These are phyloP conservation scores for Python bivittatus DNA, from an alignment of 2,113 vertebrate genomes.

Conservation along the genomic window DNA sequence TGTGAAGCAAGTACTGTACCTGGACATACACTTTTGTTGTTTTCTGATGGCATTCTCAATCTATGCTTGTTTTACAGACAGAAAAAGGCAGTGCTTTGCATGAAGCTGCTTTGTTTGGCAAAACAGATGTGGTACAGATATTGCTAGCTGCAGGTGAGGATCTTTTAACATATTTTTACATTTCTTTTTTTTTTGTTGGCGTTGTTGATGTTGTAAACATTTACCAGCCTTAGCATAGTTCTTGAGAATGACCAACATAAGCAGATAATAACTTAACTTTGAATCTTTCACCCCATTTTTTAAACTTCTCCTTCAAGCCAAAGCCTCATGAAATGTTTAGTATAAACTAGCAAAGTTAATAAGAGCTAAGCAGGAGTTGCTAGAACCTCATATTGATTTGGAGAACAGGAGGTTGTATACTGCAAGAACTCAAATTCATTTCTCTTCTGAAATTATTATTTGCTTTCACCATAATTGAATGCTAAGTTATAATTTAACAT, in stretches of 20 bases:
- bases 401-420: not conserved
- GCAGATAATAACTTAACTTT: not conserved
- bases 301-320: not conserved
- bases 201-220: not conserved
- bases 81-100: conserved; percentile 99
- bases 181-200: not conserved
- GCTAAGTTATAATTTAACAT: not conserved
- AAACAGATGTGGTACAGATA: conserved; percentile 95
- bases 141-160: conserved; percentile 91
- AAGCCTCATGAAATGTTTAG: not conserved
- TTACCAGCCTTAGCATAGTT: not conserved
- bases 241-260: not conserved
- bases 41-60: conserved; percentile 55
- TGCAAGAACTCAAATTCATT: not conserved
- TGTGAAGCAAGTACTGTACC: conserved; percentile 40
- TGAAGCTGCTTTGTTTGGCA: conserved; percentile 96
- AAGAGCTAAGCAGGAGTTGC: not conserved
- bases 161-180: conserved; percentile 16
- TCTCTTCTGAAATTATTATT: not conserved
- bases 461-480: not conserved
- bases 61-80: conserved; percentile 83
- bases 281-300: not conserved
- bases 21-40: not conserved
- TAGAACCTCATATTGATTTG: not conserved
- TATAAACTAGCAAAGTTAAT: not conserved